Evolutionary conservation across 2,888 invertebrate genomes (phyloP).

Genomic region (Diarsia dahlii): DNA sequence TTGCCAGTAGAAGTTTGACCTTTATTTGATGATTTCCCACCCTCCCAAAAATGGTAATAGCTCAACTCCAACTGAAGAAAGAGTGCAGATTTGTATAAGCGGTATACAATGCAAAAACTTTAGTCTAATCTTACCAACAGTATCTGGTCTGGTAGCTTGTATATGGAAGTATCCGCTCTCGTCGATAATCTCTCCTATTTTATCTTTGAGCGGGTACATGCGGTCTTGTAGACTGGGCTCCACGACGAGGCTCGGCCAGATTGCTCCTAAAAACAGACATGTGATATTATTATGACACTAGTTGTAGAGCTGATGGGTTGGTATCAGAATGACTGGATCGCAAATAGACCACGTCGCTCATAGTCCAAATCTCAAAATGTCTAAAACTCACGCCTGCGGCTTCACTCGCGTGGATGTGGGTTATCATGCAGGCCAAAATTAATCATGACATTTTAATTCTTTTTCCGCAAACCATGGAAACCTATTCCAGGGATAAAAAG

Average conservation of each 20-base stretch:
- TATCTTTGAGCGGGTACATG: conserved; percentile 86
- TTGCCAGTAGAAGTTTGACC: no score
- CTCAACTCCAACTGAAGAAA: background rate
- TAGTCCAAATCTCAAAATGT: no score
- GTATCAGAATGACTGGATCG: no score
- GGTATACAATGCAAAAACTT: background rate
- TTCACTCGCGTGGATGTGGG: no score
- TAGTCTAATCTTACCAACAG: conserved; percentile 89
- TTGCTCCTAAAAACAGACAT: conserved; percentile 78
- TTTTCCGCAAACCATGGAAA: no score
- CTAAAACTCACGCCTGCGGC: no score
- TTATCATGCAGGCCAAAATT: no score
- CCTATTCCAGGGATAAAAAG: no score
- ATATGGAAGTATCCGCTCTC: conserved; percentile 84
- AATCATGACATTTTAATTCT: no score
- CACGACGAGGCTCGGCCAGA: conserved; percentile 88
- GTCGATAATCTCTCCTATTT: conserved; percentile 72
- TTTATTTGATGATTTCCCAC: background rate
- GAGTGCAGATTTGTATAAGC: background rate
- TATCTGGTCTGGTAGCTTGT: conserved; percentile 94
- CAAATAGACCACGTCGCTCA: no score
- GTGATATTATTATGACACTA: background rate
- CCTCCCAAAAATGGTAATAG: no score
- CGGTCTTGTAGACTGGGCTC: conserved; percentile 84
- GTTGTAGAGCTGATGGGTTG: no score